These are phyloP conservation scores for Micromussa lordhowensis DNA, from an alignment of 92 coral and sea anemone genomes.

Conservation along the genomic window DNA sequence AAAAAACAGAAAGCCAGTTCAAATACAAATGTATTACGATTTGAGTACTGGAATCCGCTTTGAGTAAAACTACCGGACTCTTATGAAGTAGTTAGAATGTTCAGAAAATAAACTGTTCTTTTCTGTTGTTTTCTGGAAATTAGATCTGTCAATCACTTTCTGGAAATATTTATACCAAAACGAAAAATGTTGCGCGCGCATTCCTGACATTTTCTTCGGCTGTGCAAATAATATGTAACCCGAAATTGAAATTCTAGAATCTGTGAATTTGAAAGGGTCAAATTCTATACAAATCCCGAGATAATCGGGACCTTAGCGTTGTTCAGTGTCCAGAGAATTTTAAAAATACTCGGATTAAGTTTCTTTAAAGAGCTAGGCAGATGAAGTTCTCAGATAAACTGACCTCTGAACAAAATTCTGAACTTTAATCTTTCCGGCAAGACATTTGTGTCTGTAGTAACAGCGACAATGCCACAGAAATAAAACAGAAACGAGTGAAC, in stretches of 20 bases:
- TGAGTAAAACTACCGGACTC: background rate
- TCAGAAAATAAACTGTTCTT: background rate
- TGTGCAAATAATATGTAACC: background rate
- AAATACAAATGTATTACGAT: background rate
- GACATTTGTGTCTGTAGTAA: background rate
- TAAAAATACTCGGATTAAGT: background rate
- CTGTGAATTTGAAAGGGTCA: background rate
- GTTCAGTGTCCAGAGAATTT: background rate
- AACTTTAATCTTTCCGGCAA: background rate
- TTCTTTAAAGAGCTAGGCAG: background rate
- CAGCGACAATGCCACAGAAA: background rate
- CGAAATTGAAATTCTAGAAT: background rate
- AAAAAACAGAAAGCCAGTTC: background rate
- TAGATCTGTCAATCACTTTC: background rate
- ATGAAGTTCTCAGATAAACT: slow-evolving; percentile 13
- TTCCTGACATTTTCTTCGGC: background rate
- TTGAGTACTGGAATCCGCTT: background rate
- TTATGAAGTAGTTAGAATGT: background rate
- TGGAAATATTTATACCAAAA: background rate
- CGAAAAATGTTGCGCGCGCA: background rate
- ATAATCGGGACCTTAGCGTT: background rate
- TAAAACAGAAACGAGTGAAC: background rate
- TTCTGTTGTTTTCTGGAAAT: background rate
- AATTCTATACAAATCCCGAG: background rate
- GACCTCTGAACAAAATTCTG: background rate